Evolutionary conservation across 2,888 invertebrate species (phyloP).

Genomic region (Drosophila birchii): DNA sequence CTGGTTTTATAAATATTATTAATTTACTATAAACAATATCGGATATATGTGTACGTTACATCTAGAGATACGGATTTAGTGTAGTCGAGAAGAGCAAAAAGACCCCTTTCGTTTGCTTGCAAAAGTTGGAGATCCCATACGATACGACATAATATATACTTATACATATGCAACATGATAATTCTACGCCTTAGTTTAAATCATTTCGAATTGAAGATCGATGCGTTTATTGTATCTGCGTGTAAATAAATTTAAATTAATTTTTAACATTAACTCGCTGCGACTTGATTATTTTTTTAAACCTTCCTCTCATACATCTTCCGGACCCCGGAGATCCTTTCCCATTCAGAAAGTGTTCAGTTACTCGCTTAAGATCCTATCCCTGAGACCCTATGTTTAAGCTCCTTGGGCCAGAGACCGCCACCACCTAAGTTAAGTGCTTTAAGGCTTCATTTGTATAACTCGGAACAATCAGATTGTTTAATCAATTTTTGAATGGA

Average conservation of each 20-base stretch:
- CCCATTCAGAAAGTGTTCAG: conserved; percentile 67
- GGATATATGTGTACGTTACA: conserved; percentile 65
- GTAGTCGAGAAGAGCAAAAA: conserved; percentile 72
- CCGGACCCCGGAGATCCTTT: conserved; percentile 20
- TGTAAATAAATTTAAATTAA: conserved; percentile 78
- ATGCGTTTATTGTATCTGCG: conserved; percentile 77
- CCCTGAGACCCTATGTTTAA: conserved; percentile 26
- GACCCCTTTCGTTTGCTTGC: conserved; percentile 65
- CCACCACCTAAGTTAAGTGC: conserved; percentile 69
- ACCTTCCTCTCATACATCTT: conserved; percentile 29
- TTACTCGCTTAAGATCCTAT: conserved; percentile 37
- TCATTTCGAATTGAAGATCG: conserved; percentile 46
- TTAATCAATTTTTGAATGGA: conserved; percentile 83
- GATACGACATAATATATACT: conserved; percentile 20
- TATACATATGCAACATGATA: conserved; percentile 31
- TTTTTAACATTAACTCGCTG: conserved; percentile 59
- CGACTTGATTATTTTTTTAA: conserved; percentile 70
- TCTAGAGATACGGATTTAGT: conserved; percentile 65
- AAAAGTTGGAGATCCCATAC: conserved; percentile 41
- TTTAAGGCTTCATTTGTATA: conserved; percentile 72
- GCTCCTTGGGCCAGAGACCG: conserved; percentile 39
- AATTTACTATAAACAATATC: conserved; percentile 58
- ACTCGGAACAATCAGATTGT: conserved; percentile 82
- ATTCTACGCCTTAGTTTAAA: conserved; percentile 40
- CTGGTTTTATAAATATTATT: conserved; percentile 63